These are phyloP conservation scores for Adelphocoris suturalis DNA, from an alignment of 2,888 invertebrate genomes.

Conservation along the genomic window DNA sequence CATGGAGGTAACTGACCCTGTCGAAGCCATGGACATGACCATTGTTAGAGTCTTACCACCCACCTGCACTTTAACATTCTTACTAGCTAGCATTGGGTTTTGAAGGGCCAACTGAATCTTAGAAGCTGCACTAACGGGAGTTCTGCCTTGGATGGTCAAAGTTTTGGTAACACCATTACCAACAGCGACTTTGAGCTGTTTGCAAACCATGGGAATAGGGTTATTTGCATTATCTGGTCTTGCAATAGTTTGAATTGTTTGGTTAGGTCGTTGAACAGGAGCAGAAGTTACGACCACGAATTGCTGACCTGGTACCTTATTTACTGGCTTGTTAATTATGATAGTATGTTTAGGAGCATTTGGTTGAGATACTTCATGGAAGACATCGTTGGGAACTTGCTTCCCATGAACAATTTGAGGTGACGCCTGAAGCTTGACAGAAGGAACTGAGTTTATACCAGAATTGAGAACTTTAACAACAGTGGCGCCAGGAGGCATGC, in stretches of 20 bases:
- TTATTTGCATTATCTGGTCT: slow-evolving; percentile 12
- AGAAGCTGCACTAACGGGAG: slow-evolving; percentile 45
- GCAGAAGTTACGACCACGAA: slow-evolving; percentile 61
- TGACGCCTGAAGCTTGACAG: neutral
- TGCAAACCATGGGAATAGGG: slow-evolving; percentile 43
- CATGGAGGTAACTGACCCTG: neutral
- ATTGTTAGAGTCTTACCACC: slow-evolving; percentile 63
- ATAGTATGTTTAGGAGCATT: slow-evolving; percentile 43
- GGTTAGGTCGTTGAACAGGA: slow-evolving; percentile 10
- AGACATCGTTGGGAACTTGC: slow-evolving; percentile 12
- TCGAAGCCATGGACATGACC: slow-evolving; percentile 53
- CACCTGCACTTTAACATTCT: slow-evolving; percentile 63
- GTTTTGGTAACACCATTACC: slow-evolving; percentile 69
- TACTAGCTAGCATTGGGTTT: slow-evolving; percentile 14
- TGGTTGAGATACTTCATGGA: slow-evolving; percentile 17
- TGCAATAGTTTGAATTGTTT: slow-evolving; percentile 45
- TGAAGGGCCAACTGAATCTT: slow-evolving; percentile 49
- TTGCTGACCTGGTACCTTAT: slow-evolving; percentile 53
- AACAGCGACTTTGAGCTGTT: slow-evolving; percentile 46
- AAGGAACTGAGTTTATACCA: slow-evolving; percentile 6
- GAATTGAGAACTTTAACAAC: slow-evolving; percentile 56
- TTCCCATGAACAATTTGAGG: slow-evolving; percentile 23
- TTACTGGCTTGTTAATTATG: slow-evolving; percentile 55
- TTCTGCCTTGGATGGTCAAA: slow-evolving; percentile 56
- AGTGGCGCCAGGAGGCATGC: slow-evolving; percentile 35